Conservation (phyloP, 2,888 invertebrate species). For the Drosophila robusta region DNA sequence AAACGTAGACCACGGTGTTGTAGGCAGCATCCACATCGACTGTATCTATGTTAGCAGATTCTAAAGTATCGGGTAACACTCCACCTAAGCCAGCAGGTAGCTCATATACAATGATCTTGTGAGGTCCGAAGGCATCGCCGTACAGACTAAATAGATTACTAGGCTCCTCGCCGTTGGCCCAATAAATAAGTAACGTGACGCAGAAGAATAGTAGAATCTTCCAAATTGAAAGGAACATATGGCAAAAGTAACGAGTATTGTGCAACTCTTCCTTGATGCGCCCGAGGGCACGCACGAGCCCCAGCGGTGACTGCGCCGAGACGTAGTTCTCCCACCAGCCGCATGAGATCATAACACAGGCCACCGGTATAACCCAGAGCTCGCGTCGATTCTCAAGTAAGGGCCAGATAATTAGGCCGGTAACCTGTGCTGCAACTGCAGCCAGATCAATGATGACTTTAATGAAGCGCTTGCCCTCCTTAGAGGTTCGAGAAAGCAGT, state of each 20-base stretch:
- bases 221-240: constrained; percentile 96
- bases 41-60: constrained; percentile 91
- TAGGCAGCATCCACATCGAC: constrained; percentile 90
- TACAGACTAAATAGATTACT: constrained; percentile 91
- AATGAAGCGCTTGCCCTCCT: constrained; percentile 91
- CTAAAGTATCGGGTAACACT: constrained; percentile 89
- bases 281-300: constrained; percentile 89
- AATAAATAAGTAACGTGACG: constrained; percentile 89
- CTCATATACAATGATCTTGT: constrained; percentile 92
- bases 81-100: constrained; percentile 82
- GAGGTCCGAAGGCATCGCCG: constrained; percentile 90
- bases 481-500: constrained; percentile 92
- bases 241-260: constrained; percentile 93
- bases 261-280: constrained; percentile 92
- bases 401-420: constrained; percentile 97
- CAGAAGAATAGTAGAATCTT: constrained; percentile 93
- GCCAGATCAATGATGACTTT: constrained; percentile 93
- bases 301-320: constrained; percentile 93
- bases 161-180: constrained; percentile 91
- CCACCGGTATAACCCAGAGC: constrained; percentile 94
- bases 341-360: constrained; percentile 93
- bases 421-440: constrained; percentile 94
- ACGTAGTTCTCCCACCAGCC: constrained; percentile 99
- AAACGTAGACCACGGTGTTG: constrained; percentile 90
- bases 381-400: constrained; percentile 90